Evolutionary conservation across 1,140 invertebrate genomes (phyloP).

Genomic region (Drosophila quadrilineata): DNA sequence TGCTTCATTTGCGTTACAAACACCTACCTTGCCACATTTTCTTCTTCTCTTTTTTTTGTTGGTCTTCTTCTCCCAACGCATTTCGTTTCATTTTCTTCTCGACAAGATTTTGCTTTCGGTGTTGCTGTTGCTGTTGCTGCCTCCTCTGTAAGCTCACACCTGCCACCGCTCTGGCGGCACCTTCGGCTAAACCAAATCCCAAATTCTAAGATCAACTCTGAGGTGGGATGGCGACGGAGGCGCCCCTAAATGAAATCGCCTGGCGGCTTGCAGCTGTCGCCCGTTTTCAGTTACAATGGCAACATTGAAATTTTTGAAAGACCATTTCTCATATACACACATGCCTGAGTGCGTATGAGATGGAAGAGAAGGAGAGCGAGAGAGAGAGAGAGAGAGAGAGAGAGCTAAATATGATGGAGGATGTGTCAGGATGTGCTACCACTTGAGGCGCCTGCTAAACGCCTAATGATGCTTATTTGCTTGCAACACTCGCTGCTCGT

Average conservation of each 20-base stretch:
- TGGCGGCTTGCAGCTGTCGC: slow-evolving; percentile 42
- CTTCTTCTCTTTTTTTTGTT: too few relatives aligned
- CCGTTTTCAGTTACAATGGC: slow-evolving; percentile 32
- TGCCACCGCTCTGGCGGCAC: too few relatives aligned
- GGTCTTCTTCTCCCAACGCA: too few relatives aligned
- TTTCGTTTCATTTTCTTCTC: too few relatives aligned
- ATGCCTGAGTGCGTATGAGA: not conserved
- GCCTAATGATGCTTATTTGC: slow-evolving; percentile 74
- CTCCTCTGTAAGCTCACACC: too few relatives aligned
- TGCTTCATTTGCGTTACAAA: slow-evolving; percentile 55
- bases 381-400: not conserved
- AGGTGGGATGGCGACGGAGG: slow-evolving; percentile 23
- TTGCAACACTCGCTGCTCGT: slow-evolving; percentile 6
- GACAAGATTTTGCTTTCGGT: slow-evolving; percentile 73
- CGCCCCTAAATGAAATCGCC: slow-evolving; percentile 43
- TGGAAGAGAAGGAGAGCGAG: not conserved
- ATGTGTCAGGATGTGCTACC: slow-evolving; percentile 15
- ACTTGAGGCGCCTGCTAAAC: slow-evolving; percentile 56
- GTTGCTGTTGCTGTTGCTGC: too few relatives aligned
- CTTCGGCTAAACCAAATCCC: not conserved
- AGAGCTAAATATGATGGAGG: not conserved
- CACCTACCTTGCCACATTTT: slow-evolving; percentile 66
- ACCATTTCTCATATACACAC: slow-evolving; percentile 53
- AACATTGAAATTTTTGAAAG: slow-evolving; percentile 51
- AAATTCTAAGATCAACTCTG: not conserved